Evolutionary conservation across 2,113 vertebrate species (phyloP).

Genomic region (Syngnathoides biaculeatus): DNA sequence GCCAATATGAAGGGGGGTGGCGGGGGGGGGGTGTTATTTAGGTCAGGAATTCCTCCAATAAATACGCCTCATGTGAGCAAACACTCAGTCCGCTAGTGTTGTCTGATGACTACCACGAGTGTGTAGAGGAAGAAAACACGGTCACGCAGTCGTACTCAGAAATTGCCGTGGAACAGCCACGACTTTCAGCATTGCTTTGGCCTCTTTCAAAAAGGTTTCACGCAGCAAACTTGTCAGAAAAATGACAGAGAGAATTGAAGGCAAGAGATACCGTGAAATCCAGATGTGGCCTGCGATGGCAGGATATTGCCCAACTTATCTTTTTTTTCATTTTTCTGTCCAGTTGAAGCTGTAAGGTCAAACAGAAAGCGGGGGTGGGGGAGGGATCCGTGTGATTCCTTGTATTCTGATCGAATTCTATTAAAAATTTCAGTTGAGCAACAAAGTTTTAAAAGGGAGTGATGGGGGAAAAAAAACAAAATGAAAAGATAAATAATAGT

Average conservation of each 20-base stretch:
- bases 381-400: too few species aligned
- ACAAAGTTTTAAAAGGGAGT: too few species aligned
- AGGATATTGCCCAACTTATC: too few species aligned
- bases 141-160: not conserved
- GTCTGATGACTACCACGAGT: not conserved
- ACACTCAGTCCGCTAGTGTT: not conserved
- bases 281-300: too few species aligned
- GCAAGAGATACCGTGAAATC: too few species aligned
- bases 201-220: not conserved
- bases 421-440: too few species aligned
- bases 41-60: slow-evolving; percentile 3
- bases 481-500: too few species aligned
- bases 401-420: too few species aligned
- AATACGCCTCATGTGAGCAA: slow-evolving; percentile 2
- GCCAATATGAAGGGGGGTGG: not conserved
- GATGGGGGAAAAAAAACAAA: too few species aligned
- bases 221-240: not conserved
- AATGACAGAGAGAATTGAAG: not conserved
- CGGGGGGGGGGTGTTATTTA: not conserved
- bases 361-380: too few species aligned
- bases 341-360: too few species aligned
- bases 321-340: too few species aligned
- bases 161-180: not conserved
- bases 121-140: not conserved
- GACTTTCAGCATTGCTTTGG: not conserved